Evolutionary conservation across 2,113 vertebrate species (phyloP).

Genomic region (Alouatta palliata): DNA sequence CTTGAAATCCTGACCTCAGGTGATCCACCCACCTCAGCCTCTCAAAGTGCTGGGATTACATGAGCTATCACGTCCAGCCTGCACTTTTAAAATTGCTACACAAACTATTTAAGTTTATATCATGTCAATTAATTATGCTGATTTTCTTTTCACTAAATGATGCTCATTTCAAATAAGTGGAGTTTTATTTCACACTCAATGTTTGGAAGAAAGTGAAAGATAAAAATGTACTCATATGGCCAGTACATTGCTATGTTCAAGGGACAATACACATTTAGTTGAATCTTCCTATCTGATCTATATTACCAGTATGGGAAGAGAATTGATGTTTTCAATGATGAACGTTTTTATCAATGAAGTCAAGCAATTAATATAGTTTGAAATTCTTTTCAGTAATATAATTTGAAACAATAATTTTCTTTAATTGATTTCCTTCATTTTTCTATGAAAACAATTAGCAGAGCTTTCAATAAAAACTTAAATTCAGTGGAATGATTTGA

Average conservation of each 20-base stretch:
- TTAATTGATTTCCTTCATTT: conserved; percentile 32
- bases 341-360: background rate
- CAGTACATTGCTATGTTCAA: background rate
- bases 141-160: background rate
- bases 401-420: background rate
- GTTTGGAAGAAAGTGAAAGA: background rate
- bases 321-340: background rate
- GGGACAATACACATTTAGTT: background rate
- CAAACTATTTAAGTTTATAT: background rate
- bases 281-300: background rate
- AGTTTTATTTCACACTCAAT: background rate
- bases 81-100: background rate
- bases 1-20: no score
- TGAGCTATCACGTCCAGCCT: no score
- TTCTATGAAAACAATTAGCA: background rate
- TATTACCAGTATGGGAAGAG: background rate
- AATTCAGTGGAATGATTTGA: conserved; percentile 38
- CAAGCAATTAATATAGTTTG: background rate
- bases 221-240: background rate
- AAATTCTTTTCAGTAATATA: conserved; percentile 2
- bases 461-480: conserved; percentile 10
- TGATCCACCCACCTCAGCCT: no score
- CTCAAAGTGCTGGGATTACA: no score
- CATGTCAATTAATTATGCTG: background rate
- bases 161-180: background rate